Percentiles rank a stretch among this genome's conserved stretches.
phyloP scores from a whole-genome alignment of 2,113 vertebrate species.

The Octodon degus region DNA sequence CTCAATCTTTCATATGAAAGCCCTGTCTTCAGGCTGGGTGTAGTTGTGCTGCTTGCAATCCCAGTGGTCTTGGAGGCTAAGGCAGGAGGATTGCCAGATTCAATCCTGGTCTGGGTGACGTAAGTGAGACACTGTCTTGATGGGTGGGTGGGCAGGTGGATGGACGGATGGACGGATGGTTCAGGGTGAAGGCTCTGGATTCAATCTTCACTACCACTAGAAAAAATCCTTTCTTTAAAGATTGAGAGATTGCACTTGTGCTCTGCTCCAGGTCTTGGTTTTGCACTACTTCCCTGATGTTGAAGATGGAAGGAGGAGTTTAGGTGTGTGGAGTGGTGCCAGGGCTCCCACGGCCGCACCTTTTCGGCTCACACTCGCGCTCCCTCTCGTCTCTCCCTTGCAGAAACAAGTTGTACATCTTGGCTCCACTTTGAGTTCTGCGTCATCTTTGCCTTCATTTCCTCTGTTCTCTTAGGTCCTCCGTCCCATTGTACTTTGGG shows the following conservation, averaged over 20 bases:
- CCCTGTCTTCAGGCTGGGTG: neutral
- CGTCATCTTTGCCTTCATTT: constrained; percentile 51
- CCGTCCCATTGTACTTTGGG: neutral
- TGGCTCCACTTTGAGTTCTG: constrained; percentile 51
- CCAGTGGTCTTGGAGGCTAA: neutral
- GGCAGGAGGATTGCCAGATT: neutral
- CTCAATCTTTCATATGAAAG: neutral
- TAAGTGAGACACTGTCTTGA: neutral
- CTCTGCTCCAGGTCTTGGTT: neutral
- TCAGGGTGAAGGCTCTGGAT: neutral
- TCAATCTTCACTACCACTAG: neutral
- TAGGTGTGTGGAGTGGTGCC: neutral
- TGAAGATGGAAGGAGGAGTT: neutral
- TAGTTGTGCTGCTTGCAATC: neutral
- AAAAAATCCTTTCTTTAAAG: neutral
- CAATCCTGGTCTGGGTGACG: neutral
- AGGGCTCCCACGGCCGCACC: neutral
- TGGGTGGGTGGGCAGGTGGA: neutral
- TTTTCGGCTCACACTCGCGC: neutral
- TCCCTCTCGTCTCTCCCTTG: neutral
- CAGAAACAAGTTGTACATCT: neutral
- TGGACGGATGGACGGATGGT: neutral
- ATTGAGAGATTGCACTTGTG: neutral
- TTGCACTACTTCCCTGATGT: neutral
- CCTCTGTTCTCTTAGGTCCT: constrained; percentile 44